phyloP scores from a whole-genome alignment of 2,888 invertebrate species.

The Nomada hirtipes region DNA sequence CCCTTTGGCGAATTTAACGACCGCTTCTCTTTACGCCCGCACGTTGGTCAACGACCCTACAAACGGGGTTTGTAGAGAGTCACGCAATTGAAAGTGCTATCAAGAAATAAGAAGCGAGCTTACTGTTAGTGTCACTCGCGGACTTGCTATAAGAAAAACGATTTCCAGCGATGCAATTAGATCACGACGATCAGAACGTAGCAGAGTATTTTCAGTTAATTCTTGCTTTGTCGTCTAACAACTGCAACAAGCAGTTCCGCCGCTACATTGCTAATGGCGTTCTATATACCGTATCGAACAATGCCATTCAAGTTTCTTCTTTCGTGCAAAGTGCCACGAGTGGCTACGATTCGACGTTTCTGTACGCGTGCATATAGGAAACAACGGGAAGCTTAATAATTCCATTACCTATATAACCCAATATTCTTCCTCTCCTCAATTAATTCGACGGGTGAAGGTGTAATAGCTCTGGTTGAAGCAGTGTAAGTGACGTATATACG shows the following conservation, averaged over 20 bases:
- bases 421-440: constrained; percentile 26
- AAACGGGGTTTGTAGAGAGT: neutral
- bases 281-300: neutral
- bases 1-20: too few species aligned
- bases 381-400: constrained; percentile 18
- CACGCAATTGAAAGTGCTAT: neutral
- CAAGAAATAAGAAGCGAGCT: neutral
- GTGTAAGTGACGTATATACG: neutral
- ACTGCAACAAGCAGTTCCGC: neutral
- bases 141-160: too few species aligned
- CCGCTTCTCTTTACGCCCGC: too few species aligned
- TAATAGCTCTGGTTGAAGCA: neutral
- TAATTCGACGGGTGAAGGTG: constrained; percentile 21
- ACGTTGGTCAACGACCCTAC: neutral
- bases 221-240: neutral
- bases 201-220: neutral
- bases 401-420: constrained; percentile 12
- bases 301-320: neutral
- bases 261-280: neutral
- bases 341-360: neutral
- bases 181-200: neutral
- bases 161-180: neutral
- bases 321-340: neutral
- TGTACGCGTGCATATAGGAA: constrained; percentile 1
- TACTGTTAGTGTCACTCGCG: neutral